A percentile compares a stretch with the other conserved stretches of the same genome.
These are phyloP conservation scores for Chionomys nivalis DNA, from an alignment of 2,113 vertebrate genomes.

Conservation along the genomic window DNA sequence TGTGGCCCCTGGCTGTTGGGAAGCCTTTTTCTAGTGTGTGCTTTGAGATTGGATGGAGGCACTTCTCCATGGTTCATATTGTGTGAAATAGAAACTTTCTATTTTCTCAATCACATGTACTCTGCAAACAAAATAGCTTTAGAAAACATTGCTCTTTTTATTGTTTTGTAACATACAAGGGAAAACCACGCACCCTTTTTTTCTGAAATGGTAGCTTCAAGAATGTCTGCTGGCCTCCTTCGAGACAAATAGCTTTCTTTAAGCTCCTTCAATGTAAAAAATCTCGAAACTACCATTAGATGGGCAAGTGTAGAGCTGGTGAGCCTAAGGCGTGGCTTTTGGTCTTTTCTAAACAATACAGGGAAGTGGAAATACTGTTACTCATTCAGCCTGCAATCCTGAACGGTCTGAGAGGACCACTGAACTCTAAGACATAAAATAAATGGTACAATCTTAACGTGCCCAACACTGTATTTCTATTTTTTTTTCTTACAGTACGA, in stretches of 20 bases:
- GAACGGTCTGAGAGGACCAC: not conserved
- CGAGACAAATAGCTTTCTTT: conserved; percentile 34
- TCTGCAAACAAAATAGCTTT: conserved; percentile 2
- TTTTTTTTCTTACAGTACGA: not conserved
- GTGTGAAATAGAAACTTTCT: not conserved
- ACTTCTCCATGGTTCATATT: not conserved
- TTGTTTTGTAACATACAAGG: conserved; percentile 20
- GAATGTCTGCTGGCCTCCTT: not conserved
- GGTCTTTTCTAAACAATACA: conserved; percentile 46
- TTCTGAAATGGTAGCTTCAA: conserved; percentile 36
- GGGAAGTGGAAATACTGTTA: not conserved
- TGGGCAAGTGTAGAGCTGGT: not conserved
- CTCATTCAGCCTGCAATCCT: conserved; percentile 8
- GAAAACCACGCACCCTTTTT: conserved; percentile 12
- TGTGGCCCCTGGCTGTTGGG: not conserved
- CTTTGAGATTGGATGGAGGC: not conserved
- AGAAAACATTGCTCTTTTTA: conserved; percentile 43
- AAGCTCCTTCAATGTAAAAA: conserved; percentile 24
- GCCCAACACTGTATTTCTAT: not conserved
- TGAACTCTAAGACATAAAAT: not conserved
- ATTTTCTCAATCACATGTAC: conserved; percentile 42
- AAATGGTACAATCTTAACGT: not conserved
- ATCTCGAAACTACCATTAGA: not conserved
- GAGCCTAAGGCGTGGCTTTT: not conserved
- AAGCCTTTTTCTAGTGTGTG: not conserved